These are phyloP conservation scores for Upupa epops DNA, from an alignment of 2,113 vertebrate species.

Conservation along the genomic window DNA sequence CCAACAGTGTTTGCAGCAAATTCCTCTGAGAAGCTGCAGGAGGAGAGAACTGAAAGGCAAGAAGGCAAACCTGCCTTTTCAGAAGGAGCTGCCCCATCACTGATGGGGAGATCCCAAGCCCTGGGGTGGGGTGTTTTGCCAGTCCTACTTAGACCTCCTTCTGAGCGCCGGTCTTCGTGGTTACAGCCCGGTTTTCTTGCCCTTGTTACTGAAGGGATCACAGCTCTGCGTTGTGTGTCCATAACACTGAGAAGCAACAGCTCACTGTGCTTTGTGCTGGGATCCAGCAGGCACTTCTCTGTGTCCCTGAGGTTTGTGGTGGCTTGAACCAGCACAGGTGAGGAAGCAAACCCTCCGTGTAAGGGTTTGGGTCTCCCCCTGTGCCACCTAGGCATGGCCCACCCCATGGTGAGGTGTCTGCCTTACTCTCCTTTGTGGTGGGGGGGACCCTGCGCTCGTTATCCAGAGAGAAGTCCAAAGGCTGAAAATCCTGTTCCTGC, in stretches of 20 bases:
- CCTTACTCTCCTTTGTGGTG: neutral
- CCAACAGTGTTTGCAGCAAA: neutral
- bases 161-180: neutral
- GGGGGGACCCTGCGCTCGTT: neutral
- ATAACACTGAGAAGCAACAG: neutral
- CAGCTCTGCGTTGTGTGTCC: neutral
- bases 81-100: neutral
- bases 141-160: neutral
- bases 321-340: neutral
- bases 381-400: neutral
- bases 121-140: neutral
- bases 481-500: constrained; percentile 54
- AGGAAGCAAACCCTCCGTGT: neutral
- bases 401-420: neutral
- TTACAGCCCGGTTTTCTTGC: neutral
- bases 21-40: neutral
- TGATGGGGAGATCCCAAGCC: neutral
- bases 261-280: neutral
- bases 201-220: neutral
- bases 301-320: neutral
- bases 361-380: neutral
- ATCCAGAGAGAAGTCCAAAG: neutral
- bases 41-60: neutral
- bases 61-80: neutral
- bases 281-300: neutral